These are phyloP conservation scores for Rhea pennata DNA, from an alignment of 2,113 vertebrate species.

Conservation along the genomic window DNA sequence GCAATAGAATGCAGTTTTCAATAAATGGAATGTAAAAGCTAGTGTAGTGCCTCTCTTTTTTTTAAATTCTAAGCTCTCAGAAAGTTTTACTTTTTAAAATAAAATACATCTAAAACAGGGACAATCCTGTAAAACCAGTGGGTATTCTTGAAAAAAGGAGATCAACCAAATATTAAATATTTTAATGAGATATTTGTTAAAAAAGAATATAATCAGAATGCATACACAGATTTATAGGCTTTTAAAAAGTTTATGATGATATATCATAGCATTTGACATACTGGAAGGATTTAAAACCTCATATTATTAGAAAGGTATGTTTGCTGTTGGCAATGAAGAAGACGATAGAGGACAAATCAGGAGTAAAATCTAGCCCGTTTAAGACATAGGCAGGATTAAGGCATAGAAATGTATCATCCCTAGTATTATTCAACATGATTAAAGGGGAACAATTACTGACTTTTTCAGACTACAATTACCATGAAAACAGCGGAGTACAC, in stretches of 20 bases:
- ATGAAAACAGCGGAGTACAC: not conserved
- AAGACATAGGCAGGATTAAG: not conserved
- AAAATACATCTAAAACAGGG: not conserved
- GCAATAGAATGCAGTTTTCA: not conserved
- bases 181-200: not conserved
- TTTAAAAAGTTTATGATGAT: not conserved
- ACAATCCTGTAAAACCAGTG: not conserved
- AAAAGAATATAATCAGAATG: not conserved
- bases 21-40: not conserved
- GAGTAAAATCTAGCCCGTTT: not conserved
- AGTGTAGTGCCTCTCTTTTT: not conserved
- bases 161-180: not conserved
- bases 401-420: not conserved
- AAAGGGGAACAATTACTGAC: not conserved
- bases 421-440: not conserved
- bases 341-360: not conserved
- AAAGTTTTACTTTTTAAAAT: not conserved
- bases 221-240: not conserved
- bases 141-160: not conserved
- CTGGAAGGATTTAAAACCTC: not conserved
- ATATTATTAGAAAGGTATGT: not conserved
- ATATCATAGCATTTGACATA: not conserved
- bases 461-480: constrained; percentile 1
- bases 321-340: not conserved
- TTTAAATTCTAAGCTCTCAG: not conserved